These are phyloP conservation scores for Pelochelys cantorii DNA, from an alignment of 2,797 vertebrate genomes.

Conservation along the genomic window DNA sequence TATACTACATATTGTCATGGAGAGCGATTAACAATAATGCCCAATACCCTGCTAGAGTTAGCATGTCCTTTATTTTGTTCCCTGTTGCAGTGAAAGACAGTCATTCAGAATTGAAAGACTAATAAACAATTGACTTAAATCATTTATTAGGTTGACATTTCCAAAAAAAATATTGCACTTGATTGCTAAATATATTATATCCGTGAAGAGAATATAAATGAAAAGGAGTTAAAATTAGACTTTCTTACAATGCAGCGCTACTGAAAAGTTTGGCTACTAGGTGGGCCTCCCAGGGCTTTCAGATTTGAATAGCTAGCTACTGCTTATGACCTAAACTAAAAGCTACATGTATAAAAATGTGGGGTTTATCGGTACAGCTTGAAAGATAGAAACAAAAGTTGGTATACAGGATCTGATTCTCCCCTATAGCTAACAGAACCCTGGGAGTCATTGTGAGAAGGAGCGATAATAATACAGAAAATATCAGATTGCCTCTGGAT, in stretches of 20 bases:
- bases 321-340: background rate
- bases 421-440: too few relatives aligned
- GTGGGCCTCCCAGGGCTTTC: background rate
- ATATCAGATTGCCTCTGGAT: too few relatives aligned
- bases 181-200: background rate
- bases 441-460: too few relatives aligned
- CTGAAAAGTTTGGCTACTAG: background rate
- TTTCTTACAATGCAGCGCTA: background rate
- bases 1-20: fast-evolving
- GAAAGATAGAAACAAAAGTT: background rate
- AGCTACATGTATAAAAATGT: fast-evolving
- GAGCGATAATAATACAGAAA: too few relatives aligned
- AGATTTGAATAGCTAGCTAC: background rate
- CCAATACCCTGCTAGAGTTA: background rate
- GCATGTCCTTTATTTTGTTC: background rate
- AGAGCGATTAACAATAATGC: background rate
- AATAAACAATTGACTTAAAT: background rate
- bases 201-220: background rate
- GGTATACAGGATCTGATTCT: background rate
- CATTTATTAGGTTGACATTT: background rate
- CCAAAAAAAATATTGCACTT: background rate
- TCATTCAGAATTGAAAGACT: background rate
- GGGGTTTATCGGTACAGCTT: background rate
- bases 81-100: background rate
- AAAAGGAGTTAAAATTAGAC: background rate